Base-by-base conservation (phyloP, 1,140 invertebrate genomes). In the Sinonovacula constricta region DNA sequence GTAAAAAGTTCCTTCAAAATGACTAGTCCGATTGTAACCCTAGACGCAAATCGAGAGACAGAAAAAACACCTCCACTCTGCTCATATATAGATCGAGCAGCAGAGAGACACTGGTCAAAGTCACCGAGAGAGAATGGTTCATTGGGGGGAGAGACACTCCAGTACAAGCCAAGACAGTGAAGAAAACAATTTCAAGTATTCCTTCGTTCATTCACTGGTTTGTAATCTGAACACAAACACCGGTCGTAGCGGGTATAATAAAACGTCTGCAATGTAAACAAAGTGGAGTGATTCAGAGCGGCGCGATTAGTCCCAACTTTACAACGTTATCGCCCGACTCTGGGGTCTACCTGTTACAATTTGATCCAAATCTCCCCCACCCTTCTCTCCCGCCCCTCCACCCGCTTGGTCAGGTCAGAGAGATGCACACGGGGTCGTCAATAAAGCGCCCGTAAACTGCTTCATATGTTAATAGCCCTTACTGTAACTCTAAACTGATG, bases 181-280 rank as follows among this genome's bases (percentile, higher is more conserved):
- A 24, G 56, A 59, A 70, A 70, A 70, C 68, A 70, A 70, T 60
- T 59, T 59, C 45, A 70, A 49, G 33, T 49, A 70, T 70, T 59
- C 24, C n/a, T 57, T 56, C 36, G 34, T 56, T 70, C 24, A 45
- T 53, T 53, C 53, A 45, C 31, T 59, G 14, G 45, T 53, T 12
- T 49, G 26, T 76, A 76, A 76, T 76, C 72, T 66, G 39, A 66
- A 67, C 53, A 59, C 59, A 76, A 76, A 76, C 63, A 76, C 26
- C 24, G 62, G n/a, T 65, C 56, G 62, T 33, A 45, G 7, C 33
- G 4, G 24, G 31, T 76, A 76, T 67, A 59, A 76, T 67, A 59
- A 76, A 74, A 76, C 39, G 28, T 34, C 57, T 31, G 62, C 63
- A 57, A 76, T 34, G 62, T 76, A 76, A 76, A 76, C 63, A 76